Conservation (phyloP, 2,113 vertebrate species). For the Damaliscus lunatus region DNA sequence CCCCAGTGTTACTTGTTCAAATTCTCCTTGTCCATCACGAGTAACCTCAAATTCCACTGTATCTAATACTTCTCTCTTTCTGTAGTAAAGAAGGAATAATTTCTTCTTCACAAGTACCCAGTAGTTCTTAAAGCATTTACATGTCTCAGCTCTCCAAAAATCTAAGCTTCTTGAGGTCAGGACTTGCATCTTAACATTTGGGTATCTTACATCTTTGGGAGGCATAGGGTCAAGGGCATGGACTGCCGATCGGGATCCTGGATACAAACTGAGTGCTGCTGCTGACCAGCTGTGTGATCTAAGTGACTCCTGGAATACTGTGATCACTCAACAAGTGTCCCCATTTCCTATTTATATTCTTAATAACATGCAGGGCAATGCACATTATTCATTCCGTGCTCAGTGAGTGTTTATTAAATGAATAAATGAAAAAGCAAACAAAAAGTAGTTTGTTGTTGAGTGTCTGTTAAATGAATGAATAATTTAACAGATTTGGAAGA, state of each 20-base stretch:
- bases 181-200: not conserved
- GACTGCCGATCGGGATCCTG: not conserved
- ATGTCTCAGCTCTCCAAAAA: not conserved
- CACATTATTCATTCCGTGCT: not conserved
- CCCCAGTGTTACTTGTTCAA: not conserved
- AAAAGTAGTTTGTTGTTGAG: constrained; percentile 24
- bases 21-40: not conserved
- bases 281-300: not conserved
- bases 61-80: not conserved
- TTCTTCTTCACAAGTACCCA: not conserved
- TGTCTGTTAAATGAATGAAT: constrained; percentile 57
- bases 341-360: not conserved
- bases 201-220: not conserved
- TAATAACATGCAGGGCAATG: not conserved
- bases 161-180: not conserved
- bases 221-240: not conserved
- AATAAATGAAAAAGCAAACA: constrained; percentile 61
- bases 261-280: not conserved
- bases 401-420: constrained; percentile 59
- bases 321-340: not conserved
- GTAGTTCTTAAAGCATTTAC: not conserved
- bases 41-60: not conserved
- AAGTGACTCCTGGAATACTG: not conserved
- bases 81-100: not conserved
- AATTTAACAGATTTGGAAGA: constrained; percentile 26